Percentiles rank a stretch among this genome's conserved stretches.
phyloP scores from a whole-genome alignment of 2,113 vertebrate species.

The Orientallactaga bullata region DNA sequence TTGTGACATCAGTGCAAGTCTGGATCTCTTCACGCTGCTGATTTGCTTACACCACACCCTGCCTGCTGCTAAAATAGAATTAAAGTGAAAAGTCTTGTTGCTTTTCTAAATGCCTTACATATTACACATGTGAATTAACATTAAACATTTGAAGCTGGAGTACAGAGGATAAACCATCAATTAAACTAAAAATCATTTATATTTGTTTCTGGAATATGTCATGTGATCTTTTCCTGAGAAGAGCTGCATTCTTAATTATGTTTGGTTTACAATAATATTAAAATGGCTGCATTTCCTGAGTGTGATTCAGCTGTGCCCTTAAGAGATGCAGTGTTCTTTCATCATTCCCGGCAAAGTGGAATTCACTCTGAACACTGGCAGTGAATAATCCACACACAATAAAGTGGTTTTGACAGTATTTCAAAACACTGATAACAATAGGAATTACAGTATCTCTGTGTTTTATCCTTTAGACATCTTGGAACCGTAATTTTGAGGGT shows the following conservation, averaged over 20 bases:
- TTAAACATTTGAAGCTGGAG: slow-evolving; percentile 47
- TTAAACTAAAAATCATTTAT: slow-evolving; percentile 37
- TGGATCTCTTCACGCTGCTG: not conserved
- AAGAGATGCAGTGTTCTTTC: slow-evolving; percentile 60
- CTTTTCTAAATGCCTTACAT: slow-evolving; percentile 52
- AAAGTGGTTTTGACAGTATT: not conserved
- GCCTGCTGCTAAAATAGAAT: slow-evolving; percentile 14
- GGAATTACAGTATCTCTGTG: not conserved
- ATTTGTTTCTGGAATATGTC: slow-evolving; percentile 68
- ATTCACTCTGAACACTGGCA: slow-evolving; percentile 34
- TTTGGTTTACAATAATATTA: slow-evolving; percentile 75
- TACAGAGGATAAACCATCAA: slow-evolving; percentile 46
- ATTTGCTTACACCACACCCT: slow-evolving; percentile 25
- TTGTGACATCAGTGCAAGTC: slow-evolving; percentile 1
- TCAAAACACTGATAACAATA: slow-evolving; percentile 18
- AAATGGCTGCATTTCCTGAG: slow-evolving; percentile 79
- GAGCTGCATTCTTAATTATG: slow-evolving; percentile 72
- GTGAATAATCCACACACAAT: slow-evolving; percentile 54
- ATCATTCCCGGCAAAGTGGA: slow-evolving; percentile 57
- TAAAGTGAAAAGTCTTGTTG: slow-evolving; percentile 23
- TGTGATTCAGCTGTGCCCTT: slow-evolving; percentile 70
- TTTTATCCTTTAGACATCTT: not conserved
- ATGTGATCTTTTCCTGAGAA: slow-evolving; percentile 68
- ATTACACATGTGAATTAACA: slow-evolving; percentile 34
- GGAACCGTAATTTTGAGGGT: not conserved